A percentile compares a stretch with the other conserved stretches of the same genome.
These are phyloP conservation scores for Limonius californicus DNA, from an alignment of 1,140 invertebrate genomes.

Conservation along the genomic window DNA sequence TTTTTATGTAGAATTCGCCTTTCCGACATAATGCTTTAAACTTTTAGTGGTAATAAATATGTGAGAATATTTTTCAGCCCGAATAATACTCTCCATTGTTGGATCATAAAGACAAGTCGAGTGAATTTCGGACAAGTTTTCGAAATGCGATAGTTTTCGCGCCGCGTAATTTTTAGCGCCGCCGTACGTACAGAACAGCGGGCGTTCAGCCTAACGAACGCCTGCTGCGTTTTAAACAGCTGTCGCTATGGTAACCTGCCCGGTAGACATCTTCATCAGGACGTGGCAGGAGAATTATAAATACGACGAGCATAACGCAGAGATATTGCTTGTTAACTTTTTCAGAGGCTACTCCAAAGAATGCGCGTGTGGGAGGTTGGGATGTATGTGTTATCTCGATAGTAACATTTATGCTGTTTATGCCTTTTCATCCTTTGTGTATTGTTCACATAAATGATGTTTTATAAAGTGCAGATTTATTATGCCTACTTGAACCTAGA, in stretches of 20 bases:
- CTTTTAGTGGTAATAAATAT: too few relatives aligned
- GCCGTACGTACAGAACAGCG: conserved; percentile 29
- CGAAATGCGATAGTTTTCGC: not conserved
- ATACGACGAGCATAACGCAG: conserved; percentile 37
- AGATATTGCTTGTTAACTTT: conserved; percentile 38
- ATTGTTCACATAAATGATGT: conserved; percentile 17
- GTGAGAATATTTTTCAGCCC: too few relatives aligned
- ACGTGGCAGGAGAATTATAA: conserved; percentile 44
- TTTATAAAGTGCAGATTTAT: conserved; percentile 11
- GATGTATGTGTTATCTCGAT: conserved; percentile 17
- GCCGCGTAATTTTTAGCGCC: conserved; percentile 7
- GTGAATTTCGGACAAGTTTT: too few relatives aligned
- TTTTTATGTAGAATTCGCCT: too few relatives aligned
- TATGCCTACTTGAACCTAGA: too few relatives aligned
- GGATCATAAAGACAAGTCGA: too few relatives aligned
- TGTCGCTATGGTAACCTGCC: conserved; percentile 42
- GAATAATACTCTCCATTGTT: too few relatives aligned
- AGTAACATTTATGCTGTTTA: conserved; percentile 19
- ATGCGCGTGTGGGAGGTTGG: conserved; percentile 11
- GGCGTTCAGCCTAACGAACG: conserved; percentile 41
- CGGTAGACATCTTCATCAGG: conserved; percentile 44
- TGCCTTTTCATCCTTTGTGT: conserved; percentile 18
- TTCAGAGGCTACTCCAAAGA: conserved; percentile 23
- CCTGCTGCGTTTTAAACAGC: conserved; percentile 44
- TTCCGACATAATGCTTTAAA: too few relatives aligned